Base-by-base conservation (phyloP, 37 sponge, comb jelly and placozoan genomes). In the Cladorhizidae sp. region DNA sequence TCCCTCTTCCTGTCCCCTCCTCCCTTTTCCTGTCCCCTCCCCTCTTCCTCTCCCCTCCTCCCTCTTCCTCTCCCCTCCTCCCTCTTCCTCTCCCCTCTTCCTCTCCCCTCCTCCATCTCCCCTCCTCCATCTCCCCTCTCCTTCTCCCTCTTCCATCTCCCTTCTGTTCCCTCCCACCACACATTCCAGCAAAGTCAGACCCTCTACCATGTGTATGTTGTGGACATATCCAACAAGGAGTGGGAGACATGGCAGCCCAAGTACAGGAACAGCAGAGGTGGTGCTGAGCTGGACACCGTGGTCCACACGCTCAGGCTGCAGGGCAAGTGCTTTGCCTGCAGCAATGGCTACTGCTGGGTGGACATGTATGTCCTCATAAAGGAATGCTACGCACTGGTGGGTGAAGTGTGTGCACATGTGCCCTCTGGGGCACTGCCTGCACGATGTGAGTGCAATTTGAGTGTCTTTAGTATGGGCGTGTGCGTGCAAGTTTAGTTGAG, bases 151-250 rank as follows among this genome's bases (percentile, higher is more conserved):
- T 9, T 12, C 5, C 9, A 12, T 45, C 9, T 5, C 9, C 9
- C 49, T 32, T 57, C n/a, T 39, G n/a, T 57, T 35, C 73, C 37
- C 70, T 45, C 69, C 14, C 81, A 38, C 59, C 21, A 71, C 37
- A 57, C 5, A 39, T n/a, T 51, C 26, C 65, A 92, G 86, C 55
- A 43, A 64, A 76, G 83, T 45, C 94, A 93, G 80, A 93, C 94
- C 3, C 65, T 93, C 35, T 93, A 93, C 40, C 94, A 93, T 78
- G 94, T 93, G 40, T 93, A 86, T 80, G 90, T 80, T 0, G 57
- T 93, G 63, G 94, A 93, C 72, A 70, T 73, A 5, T 86, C 81
- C 9, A 67, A 81, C 58, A 77, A 78, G 36, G 65, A 67, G 28
- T 93, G 94, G 94, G 72, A 54, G 15, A 37, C 64, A 20, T 93